phyloP scores from a whole-genome alignment of 2,888 invertebrate genomes.

The Busseola fusca region DNA sequence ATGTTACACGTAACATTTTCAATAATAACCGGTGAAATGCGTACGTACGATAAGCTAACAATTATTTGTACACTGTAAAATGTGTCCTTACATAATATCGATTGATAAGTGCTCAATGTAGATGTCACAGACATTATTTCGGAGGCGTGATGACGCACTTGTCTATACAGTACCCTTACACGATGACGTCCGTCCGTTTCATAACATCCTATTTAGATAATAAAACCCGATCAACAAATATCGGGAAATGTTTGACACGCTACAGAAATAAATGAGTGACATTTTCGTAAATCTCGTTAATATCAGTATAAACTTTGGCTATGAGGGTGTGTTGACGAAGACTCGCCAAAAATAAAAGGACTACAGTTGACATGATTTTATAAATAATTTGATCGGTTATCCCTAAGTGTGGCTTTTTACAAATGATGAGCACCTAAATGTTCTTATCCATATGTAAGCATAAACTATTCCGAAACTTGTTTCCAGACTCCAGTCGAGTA shows the following conservation, averaged over 20 bases:
- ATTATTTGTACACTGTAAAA: slow-evolving; percentile 47
- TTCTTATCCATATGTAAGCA: background rate
- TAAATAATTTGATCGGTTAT: background rate
- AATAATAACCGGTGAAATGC: slow-evolving; percentile 29
- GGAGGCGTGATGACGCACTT: slow-evolving; percentile 78
- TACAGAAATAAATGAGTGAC: slow-evolving; percentile 71
- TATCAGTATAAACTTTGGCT: slow-evolving; percentile 56
- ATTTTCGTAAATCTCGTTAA: slow-evolving; percentile 69
- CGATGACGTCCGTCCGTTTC: slow-evolving; percentile 77
- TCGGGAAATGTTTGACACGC: slow-evolving; percentile 64
- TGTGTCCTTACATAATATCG: slow-evolving; percentile 56
- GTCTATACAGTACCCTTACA: slow-evolving; percentile 67
- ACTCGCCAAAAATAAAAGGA: slow-evolving; percentile 32
- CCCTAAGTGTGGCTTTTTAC: no score
- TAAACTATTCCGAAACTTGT: no score
- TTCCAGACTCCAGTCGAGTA: background rate
- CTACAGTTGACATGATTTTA: slow-evolving; percentile 25
- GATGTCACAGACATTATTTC: slow-evolving; percentile 65
- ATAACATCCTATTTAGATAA: slow-evolving; percentile 81
- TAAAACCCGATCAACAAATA: slow-evolving; percentile 75
- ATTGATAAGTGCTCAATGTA: slow-evolving; percentile 55
- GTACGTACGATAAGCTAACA: slow-evolving; percentile 50
- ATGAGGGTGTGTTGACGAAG: slow-evolving; percentile 59
- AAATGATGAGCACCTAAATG: no score
- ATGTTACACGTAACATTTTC: slow-evolving; percentile 27